These are phyloP conservation scores for Oxystoma pomonae DNA, from an alignment of 2,888 invertebrate genomes.

Conservation along the genomic window DNA sequence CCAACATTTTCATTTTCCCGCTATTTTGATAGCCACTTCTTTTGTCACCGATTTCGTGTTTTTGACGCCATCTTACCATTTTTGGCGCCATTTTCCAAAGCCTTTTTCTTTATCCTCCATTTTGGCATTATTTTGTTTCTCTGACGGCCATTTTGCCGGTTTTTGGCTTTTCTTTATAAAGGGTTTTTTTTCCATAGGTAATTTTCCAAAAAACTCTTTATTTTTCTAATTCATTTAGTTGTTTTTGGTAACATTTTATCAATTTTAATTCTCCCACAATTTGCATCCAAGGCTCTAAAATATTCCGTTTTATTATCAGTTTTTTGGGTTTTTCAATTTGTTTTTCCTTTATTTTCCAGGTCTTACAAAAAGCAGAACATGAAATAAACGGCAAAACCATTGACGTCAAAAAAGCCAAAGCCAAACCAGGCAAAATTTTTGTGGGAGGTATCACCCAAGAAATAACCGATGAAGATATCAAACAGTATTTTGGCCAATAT, in stretches of 20 bases:
- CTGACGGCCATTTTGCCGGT: no score
- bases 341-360: neutral
- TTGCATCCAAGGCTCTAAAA: no score
- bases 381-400: slow-evolving; percentile 23
- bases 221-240: no score
- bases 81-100: neutral
- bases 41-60: neutral
- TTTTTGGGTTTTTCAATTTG: neutral
- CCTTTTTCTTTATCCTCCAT: no score
- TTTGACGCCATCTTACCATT: neutral
- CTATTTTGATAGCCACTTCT: neutral
- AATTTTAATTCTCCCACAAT: no score
- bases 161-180: no score
- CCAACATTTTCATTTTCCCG: neutral
- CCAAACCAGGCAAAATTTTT: slow-evolving; percentile 26
- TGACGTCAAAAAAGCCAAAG: slow-evolving; percentile 27
- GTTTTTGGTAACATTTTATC: no score
- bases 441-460: slow-evolving; percentile 26
- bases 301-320: no score
- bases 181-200: no score
- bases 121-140: no score
- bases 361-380: slow-evolving; percentile 22
- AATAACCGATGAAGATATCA: slow-evolving; percentile 25
- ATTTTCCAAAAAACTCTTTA: no score
- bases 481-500: slow-evolving; percentile 22